Conservation (phyloP, 2,797 vertebrate genomes). For the Parotocinclus haroldoi region DNA sequence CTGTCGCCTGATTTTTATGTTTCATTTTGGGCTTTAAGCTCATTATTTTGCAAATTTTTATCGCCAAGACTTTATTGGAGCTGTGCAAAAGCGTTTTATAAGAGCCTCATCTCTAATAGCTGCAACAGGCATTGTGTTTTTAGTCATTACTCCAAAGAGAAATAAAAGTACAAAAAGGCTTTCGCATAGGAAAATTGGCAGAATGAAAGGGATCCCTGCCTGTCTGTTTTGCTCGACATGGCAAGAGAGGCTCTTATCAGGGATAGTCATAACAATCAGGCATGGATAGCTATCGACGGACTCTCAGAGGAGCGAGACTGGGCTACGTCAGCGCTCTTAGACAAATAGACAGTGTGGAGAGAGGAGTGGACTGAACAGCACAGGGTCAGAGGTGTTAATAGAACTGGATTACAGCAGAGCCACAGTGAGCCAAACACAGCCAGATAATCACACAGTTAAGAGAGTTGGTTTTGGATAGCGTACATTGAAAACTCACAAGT, state of each 20-base stretch:
- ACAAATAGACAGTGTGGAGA: constrained; percentile 67
- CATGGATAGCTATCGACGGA: constrained; percentile 72
- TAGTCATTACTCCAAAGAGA: not conserved
- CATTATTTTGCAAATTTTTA: constrained; percentile 1
- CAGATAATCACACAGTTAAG: constrained; percentile 22
- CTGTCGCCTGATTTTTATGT: constrained; percentile 25
- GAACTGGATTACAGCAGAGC: constrained; percentile 45
- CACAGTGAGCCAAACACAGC: constrained; percentile 35
- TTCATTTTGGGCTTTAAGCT: constrained; percentile 16
- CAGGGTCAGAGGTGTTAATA: constrained; percentile 51
- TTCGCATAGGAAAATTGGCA: not conserved
- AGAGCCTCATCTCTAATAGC: constrained; percentile 7
- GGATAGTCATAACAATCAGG: constrained; percentile 74
- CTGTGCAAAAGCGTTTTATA: constrained; percentile 4
- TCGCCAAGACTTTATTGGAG: constrained; percentile 6
- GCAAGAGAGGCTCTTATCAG: constrained; percentile 67
- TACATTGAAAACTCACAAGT: not conserved
- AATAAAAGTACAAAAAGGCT: not conserved
- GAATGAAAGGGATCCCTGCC: constrained; percentile 52
- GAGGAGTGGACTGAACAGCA: constrained; percentile 34
- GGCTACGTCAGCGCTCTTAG: constrained; percentile 49
- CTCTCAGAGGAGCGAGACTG: constrained; percentile 63
- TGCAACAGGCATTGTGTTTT: constrained; percentile 12
- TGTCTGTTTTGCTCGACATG: constrained; percentile 39
- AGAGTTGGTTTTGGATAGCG: constrained; percentile 8